These are phyloP conservation scores for Dufourea novaeangliae DNA, from an alignment of 1,140 invertebrate genomes.

Conservation along the genomic window DNA sequence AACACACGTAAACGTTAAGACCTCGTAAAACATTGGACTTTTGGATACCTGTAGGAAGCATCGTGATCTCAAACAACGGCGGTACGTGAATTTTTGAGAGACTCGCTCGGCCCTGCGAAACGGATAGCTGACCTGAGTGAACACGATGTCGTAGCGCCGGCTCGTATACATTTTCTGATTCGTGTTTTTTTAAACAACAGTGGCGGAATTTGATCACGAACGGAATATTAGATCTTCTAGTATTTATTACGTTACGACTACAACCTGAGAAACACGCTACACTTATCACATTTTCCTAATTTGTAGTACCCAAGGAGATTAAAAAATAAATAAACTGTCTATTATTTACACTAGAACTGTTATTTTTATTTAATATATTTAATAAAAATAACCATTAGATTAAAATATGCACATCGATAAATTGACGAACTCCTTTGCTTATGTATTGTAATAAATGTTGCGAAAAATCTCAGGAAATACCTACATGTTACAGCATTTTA, in stretches of 20 bases:
- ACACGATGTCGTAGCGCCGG: conserved; percentile 37
- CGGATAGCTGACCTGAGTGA: conserved; percentile 36
- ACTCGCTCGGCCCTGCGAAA: conserved; percentile 10
- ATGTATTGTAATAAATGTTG: no score
- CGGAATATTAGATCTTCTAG: not conserved
- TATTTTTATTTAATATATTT: no score
- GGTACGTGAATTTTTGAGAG: conserved; percentile 54
- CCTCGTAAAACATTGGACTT: conserved; percentile 53
- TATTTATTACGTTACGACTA: not conserved
- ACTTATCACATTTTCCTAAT: no score
- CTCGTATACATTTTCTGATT: not conserved
- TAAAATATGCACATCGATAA: no score
- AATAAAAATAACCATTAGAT: no score
- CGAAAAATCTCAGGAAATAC: no score
- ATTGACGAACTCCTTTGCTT: no score
- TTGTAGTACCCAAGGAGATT: no score
- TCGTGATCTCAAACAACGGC: conserved; percentile 19
- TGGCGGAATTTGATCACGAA: not conserved
- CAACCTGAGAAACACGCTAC: not conserved
- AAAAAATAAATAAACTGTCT: not conserved
- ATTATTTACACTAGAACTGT: no score
- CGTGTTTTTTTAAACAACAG: not conserved
- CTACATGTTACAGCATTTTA: no score
- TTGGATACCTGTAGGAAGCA: conserved; percentile 27
- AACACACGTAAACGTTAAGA: conserved; percentile 22